phyloP scores from a whole-genome alignment of 2,888 invertebrate genomes.

The Polietes domitor region DNA sequence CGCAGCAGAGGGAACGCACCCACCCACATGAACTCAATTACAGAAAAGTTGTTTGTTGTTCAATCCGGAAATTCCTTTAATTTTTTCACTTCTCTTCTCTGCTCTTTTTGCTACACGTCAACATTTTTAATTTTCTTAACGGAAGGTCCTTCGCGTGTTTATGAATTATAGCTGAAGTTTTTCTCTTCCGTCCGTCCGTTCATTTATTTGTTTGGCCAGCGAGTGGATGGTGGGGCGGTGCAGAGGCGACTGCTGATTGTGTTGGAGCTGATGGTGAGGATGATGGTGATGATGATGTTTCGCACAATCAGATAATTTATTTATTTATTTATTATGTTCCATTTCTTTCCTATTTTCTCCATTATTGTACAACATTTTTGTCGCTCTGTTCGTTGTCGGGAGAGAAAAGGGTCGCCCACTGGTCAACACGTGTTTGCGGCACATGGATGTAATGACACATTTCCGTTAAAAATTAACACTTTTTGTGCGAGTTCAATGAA shows the following conservation, averaged over 20 bases:
- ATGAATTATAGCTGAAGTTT: constrained; percentile 58
- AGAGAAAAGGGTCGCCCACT: constrained; percentile 25
- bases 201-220: constrained; percentile 1
- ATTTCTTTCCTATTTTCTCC: constrained; percentile 27
- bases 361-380: background rate
- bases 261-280: constrained; percentile 15
- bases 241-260: constrained; percentile 37
- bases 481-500: constrained; percentile 42
- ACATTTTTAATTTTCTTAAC: constrained; percentile 64
- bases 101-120: constrained; percentile 41
- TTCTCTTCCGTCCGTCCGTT: background rate
- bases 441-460: constrained; percentile 36
- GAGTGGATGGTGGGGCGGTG: background rate
- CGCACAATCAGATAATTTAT: constrained; percentile 57
- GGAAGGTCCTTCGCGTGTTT: constrained; percentile 62
- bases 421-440: constrained; percentile 51
- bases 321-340: constrained; percentile 52
- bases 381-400: background rate
- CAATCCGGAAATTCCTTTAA: constrained; percentile 60
- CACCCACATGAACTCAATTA: constrained; percentile 30
- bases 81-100: constrained; percentile 38
- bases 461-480: constrained; percentile 56
- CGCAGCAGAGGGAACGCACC: background rate
- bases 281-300: constrained; percentile 52
- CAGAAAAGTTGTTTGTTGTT: constrained; percentile 27